Base-by-base conservation (phyloP, 2,888 invertebrate genomes). In the Callyntrura guangdongensis region DNA sequence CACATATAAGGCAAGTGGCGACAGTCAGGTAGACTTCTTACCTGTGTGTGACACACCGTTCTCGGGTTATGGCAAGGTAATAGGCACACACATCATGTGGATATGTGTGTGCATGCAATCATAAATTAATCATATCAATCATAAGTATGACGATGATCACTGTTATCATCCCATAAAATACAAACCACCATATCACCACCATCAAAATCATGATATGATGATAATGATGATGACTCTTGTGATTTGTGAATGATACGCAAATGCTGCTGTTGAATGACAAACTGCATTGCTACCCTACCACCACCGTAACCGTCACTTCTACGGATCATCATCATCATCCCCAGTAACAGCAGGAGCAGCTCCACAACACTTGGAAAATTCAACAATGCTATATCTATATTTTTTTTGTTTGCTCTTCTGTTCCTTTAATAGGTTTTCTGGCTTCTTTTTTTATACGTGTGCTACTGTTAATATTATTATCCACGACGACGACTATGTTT, bases 281-380 rank as follows among this genome's bases (percentile, higher is more conserved):
- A 22, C 64, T 64, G 22, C 25, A 36, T 4, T 36, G 6, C 36
- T 36, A 6, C 36, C 6, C 36, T 36, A 6, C 36, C 6, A 22
- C 53, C 25, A 20, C 79, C n/a, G n/a, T n/a, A n/a, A 67, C 83
- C 83, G 64, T 83, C 67, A 64, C 64, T 83, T 83, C 36, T 36
- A 36, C 36, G 36, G 36, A 36, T 36, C 36, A 36, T 36, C 36
- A 36, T 36, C 6, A 6, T 36, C 6, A 36, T 36, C 6, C 36
- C 6, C 36, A 36, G 6, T 6, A 36, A 36, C 36, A 36, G 36
- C 36, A 36, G 36, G 36, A 36, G 36, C 36, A 36, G 36, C 36
- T 4, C 36, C 36, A 36, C 36, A 83, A 5, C 83, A 36, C 69
- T 69, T 69, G 36, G 69, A 69, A 64, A 53, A 22, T 45, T 82